phyloP scores from a whole-genome alignment of 2,888 invertebrate genomes.

The Pteria penguin region DNA sequence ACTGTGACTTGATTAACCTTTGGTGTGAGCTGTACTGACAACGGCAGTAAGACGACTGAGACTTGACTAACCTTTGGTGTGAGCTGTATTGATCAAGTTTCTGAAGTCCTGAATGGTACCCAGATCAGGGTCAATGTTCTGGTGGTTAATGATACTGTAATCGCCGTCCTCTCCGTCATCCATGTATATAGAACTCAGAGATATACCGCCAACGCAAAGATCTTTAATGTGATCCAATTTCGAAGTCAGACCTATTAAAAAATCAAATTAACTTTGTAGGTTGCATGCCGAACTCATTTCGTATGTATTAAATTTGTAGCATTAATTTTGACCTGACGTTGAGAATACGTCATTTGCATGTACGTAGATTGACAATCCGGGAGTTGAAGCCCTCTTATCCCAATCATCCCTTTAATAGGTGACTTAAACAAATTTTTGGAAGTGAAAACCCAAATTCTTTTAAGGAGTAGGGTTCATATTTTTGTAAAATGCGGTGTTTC shows the following conservation, averaged over 20 bases:
- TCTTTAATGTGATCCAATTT: constrained; percentile 71
- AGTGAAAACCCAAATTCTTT: neutral
- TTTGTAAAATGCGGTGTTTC: neutral
- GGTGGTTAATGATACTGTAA: constrained; percentile 90
- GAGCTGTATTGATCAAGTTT: constrained; percentile 69
- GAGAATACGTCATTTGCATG: no score
- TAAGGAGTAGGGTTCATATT: neutral
- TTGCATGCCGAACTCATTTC: no score
- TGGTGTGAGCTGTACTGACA: constrained; percentile 72
- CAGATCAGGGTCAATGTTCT: constrained; percentile 86
- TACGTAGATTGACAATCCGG: no score
- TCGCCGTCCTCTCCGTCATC: constrained; percentile 81
- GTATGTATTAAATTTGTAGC: no score
- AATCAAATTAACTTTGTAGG: no score
- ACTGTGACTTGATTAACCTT: constrained; percentile 75
- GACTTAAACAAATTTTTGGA: neutral
- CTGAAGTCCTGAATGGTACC: constrained; percentile 88
- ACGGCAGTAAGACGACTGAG: no score
- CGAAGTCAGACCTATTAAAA: constrained; percentile 70
- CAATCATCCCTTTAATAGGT: neutral
- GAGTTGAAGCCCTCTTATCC: no score
- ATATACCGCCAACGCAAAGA: constrained; percentile 70
- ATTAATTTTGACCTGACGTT: no score
- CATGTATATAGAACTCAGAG: constrained; percentile 71
- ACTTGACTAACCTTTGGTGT: constrained; percentile 73